Evolutionary conservation across 1,140 invertebrate genomes (phyloP).

Genomic region (Diuraphis noxia): DNA sequence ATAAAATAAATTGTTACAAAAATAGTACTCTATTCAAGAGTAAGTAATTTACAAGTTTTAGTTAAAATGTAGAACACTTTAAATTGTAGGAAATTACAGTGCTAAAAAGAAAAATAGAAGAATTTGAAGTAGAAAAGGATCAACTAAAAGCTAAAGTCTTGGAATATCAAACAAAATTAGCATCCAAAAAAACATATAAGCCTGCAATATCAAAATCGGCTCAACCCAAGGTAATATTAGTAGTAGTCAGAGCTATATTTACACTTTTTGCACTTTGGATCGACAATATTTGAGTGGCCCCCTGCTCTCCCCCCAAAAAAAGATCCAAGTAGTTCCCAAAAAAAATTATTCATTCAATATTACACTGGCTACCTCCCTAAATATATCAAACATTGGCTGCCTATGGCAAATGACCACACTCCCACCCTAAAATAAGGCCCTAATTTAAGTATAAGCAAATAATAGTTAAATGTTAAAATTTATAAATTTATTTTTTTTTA

Average conservation of each 20-base stretch:
- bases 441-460: not conserved
- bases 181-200: conserved; percentile 57
- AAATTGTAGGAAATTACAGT: conserved; percentile 73
- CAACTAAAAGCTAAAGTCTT: conserved; percentile 75
- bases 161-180: conserved; percentile 74
- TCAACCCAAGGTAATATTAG: conserved; percentile 13
- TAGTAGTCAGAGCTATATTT: too few relatives aligned
- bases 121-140: conserved; percentile 79
- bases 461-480: not conserved
- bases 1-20: not conserved
- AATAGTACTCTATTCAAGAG: not conserved
- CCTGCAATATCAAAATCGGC: conserved; percentile 6
- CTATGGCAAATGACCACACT: too few relatives aligned
- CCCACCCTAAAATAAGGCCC: too few relatives aligned
- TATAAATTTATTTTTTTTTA: not conserved
- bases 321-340: too few relatives aligned
- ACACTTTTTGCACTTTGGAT: too few relatives aligned
- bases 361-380: too few relatives aligned
- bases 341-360: too few relatives aligned
- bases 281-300: too few relatives aligned
- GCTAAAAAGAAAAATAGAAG: conserved; percentile 79
- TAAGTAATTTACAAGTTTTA: not conserved
- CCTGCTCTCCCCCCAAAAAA: too few relatives aligned
- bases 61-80: not conserved
- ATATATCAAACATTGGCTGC: too few relatives aligned